phyloP scores from a whole-genome alignment of 2,113 vertebrate genomes.

The Neotragus moschatus region DNA sequence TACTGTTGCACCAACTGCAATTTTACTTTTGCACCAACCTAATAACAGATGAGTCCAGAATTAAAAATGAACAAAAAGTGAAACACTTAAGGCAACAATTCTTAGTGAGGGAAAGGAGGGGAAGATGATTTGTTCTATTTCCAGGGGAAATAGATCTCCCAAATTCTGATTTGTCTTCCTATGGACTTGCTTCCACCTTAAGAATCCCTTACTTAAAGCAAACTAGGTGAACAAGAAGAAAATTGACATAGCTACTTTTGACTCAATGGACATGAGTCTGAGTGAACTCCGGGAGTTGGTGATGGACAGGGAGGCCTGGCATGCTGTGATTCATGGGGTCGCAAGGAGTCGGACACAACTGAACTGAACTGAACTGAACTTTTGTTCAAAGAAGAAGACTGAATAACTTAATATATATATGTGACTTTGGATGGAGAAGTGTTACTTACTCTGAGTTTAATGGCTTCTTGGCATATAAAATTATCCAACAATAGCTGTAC shows the following conservation, averaged over 20 bases:
- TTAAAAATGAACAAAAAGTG: background rate
- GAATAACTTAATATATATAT: conserved; percentile 16
- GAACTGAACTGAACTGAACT: background rate
- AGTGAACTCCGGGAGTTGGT: no score
- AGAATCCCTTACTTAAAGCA: conserved; percentile 10
- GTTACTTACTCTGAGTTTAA: conserved; percentile 81
- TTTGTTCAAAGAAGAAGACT: conserved; percentile 24
- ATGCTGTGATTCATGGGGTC: no score
- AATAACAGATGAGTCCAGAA: background rate
- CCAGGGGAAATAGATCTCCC: background rate
- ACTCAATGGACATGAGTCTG: no score
- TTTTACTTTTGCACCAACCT: background rate
- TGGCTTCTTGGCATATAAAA: conserved; percentile 84
- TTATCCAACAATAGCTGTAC: conserved; percentile 90
- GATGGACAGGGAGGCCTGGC: no score
- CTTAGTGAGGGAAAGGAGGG: background rate
- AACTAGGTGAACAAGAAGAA: background rate
- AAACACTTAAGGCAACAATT: conserved; percentile 5
- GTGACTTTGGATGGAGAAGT: conserved; percentile 32
- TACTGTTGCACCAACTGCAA: background rate
- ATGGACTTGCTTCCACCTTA: background rate
- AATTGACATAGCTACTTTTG: background rate
- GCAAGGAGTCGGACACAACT: no score
- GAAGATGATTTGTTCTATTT: background rate
- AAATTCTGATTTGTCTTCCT: background rate